These are phyloP conservation scores for Bubo bubo DNA, from an alignment of 2,113 vertebrate species.

Conservation along the genomic window DNA sequence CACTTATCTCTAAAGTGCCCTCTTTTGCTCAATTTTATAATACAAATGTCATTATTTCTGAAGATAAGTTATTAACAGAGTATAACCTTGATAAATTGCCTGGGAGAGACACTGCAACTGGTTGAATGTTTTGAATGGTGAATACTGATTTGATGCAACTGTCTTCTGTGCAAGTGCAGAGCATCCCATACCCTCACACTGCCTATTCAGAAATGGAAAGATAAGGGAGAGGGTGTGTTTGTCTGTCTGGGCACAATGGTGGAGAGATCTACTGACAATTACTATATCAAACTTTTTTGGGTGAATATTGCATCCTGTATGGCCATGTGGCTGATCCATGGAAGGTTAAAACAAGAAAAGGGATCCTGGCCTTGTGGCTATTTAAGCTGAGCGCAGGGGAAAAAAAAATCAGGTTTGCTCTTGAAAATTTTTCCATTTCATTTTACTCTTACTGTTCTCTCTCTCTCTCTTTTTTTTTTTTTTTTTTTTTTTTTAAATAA, in stretches of 20 bases:
- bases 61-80: background rate
- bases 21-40: background rate
- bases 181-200: background rate
- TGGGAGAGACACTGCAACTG: background rate
- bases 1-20: slow-evolving; percentile 13
- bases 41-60: slow-evolving; percentile 4
- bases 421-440: background rate
- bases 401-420: background rate
- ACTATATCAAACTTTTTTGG: background rate
- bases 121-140: background rate
- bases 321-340: fast-evolving
- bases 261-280: background rate
- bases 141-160: background rate
- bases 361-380: background rate
- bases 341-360: background rate
- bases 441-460: background rate
- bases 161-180: background rate
- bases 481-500: too few species aligned
- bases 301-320: background rate
- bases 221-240: fast-evolving
- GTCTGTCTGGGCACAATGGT: background rate
- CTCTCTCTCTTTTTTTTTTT: too few species aligned
- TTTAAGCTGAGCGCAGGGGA: background rate
- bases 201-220: background rate
- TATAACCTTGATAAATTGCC: background rate